A percentile compares a stretch with the other conserved stretches of the same genome.
Evolutionary conservation across 2,797 vertebrate species (phyloP).

Genomic region (Gobionotothen gibberifrons): DNA sequence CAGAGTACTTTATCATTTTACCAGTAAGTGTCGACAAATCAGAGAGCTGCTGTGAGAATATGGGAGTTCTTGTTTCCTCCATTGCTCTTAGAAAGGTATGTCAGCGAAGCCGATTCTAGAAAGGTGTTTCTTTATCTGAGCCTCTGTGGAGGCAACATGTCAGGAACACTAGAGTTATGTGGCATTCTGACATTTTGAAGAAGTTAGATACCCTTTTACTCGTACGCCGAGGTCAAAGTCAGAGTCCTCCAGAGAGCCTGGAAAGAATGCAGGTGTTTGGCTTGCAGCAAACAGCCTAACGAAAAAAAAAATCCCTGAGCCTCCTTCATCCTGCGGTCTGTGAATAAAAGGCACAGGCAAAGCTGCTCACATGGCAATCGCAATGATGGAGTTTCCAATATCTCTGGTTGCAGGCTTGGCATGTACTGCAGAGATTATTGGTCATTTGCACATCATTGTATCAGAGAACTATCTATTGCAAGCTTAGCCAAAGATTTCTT

Average conservation of each 20-base stretch:
- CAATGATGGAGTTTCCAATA: conserved; percentile 44
- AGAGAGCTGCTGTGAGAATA: conserved; percentile 60
- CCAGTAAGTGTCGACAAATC: conserved; percentile 67
- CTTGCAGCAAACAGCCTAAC: conserved; percentile 59
- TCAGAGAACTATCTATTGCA: conserved; percentile 37
- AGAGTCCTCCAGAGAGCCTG: conserved; percentile 42
- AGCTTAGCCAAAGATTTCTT: conserved; percentile 43
- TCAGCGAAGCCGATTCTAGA: conserved; percentile 43
- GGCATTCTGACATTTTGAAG: conserved; percentile 68
- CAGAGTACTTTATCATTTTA: conserved; percentile 68
- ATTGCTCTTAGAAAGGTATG: conserved; percentile 50
- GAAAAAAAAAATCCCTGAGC: conserved; percentile 7
- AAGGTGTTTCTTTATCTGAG: conserved; percentile 58
- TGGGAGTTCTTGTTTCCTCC: conserved; percentile 57
- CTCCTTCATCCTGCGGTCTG: conserved; percentile 37
- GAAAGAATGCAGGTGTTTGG: conserved; percentile 72
- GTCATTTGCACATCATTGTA: conserved; percentile 61
- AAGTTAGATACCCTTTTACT: conserved; percentile 61
- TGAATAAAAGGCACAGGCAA: conserved; percentile 25
- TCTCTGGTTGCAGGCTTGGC: conserved; percentile 44
- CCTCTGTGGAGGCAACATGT: conserved; percentile 46
- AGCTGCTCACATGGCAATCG: conserved; percentile 23
- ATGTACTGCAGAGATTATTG: conserved; percentile 33
- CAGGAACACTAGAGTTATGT: conserved; percentile 69
- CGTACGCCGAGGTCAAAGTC: conserved; percentile 60